These are phyloP conservation scores for Taeniopygia guttata DNA, from an alignment of 2,797 vertebrate species.

Conservation along the genomic window DNA sequence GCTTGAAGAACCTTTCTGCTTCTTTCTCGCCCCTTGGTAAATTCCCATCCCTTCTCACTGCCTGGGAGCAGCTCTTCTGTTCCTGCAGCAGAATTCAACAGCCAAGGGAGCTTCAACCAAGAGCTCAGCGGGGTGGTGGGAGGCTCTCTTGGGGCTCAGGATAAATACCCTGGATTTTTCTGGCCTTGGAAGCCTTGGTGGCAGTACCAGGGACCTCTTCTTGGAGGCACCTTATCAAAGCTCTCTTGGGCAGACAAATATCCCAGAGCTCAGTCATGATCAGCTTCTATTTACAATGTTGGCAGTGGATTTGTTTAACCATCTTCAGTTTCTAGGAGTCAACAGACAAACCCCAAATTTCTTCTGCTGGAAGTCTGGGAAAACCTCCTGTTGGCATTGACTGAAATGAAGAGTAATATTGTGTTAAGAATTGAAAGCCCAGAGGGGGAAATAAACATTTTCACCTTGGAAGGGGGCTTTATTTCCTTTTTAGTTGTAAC, in stretches of 20 bases:
- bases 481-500: neutral
- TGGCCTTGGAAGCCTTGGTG: neutral
- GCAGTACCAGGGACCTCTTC: neutral
- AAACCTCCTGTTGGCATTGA: neutral
- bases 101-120: neutral
- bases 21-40: neutral
- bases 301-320: slow-evolving; percentile 5
- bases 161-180: neutral
- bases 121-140: neutral
- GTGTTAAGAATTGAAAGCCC: neutral
- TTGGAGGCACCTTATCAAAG: neutral
- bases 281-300: neutral
- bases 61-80: neutral
- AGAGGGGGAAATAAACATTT: neutral
- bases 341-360: neutral
- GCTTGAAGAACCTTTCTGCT: neutral
- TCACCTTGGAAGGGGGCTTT: neutral
- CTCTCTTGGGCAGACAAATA: neutral
- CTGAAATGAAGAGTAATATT: neutral
- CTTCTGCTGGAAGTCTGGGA: neutral
- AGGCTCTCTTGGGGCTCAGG: neutral
- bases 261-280: neutral
- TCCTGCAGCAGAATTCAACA: neutral
- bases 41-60: neutral
- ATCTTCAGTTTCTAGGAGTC: neutral